Conservation (phyloP, 2,888 invertebrate species). For the Pheosia gnoma region DNA sequence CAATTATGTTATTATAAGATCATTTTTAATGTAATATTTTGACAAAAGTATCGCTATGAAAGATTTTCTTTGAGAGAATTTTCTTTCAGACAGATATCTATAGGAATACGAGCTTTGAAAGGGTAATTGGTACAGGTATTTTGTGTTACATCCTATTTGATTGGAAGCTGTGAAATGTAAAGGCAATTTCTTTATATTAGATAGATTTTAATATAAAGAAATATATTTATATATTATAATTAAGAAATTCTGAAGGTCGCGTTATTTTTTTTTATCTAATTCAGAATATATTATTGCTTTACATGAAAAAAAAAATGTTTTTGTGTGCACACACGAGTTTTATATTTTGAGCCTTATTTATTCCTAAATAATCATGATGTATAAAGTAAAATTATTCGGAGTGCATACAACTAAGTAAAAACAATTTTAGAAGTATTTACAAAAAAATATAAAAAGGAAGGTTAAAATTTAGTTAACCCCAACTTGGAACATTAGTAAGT, state of each 20-base stretch:
- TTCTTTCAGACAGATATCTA: background rate
- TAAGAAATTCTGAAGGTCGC: too few relatives aligned
- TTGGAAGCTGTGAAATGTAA: background rate
- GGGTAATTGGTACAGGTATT: background rate
- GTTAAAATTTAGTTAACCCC: slow-evolving; percentile 11
- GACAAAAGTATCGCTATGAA: background rate
- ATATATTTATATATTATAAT: too few relatives aligned
- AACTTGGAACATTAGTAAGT: slow-evolving; percentile 6
- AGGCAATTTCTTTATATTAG: too few relatives aligned
- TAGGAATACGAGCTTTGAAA: background rate
- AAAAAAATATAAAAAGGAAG: slow-evolving; percentile 13
- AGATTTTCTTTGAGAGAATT: slow-evolving; percentile 1
- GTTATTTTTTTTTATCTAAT: too few relatives aligned
- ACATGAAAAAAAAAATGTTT: too few relatives aligned
- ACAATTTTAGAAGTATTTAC: slow-evolving; percentile 13
- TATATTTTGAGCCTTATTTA: background rate
- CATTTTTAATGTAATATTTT: background rate
- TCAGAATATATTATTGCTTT: too few relatives aligned
- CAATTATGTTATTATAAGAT: background rate
- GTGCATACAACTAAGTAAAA: background rate
- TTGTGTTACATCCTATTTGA: background rate
- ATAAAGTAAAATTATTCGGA: background rate
- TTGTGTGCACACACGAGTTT: too few relatives aligned
- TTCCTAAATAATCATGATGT: background rate
- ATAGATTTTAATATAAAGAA: too few relatives aligned